A percentile compares a stretch with the other conserved stretches of the same genome.
phyloP scores from a whole-genome alignment of 2,113 vertebrate species.

The Rhea americana region DNA sequence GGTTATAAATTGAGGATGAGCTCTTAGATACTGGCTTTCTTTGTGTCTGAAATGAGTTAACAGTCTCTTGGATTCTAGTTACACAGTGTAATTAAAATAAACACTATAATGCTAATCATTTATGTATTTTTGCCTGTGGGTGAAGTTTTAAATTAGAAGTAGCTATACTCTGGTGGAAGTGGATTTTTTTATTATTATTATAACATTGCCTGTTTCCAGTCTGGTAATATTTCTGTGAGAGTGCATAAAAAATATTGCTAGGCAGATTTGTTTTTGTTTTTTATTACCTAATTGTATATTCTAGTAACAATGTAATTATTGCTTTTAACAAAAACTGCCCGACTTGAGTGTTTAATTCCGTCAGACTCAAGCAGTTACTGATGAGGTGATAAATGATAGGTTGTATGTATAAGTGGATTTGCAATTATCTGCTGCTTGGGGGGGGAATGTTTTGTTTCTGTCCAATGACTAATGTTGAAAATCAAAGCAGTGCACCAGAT shows the following conservation, averaged over 20 bases:
- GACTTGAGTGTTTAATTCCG: constrained; percentile 74
- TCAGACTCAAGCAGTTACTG: constrained; percentile 66
- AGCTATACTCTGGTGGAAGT: constrained; percentile 39
- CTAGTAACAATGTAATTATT: constrained; percentile 73
- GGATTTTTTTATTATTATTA: constrained; percentile 25
- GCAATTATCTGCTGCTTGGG: constrained; percentile 62
- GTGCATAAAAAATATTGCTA: constrained; percentile 42
- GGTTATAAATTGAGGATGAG: neutral
- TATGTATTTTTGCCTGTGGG: constrained; percentile 70
- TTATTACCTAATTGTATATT: constrained; percentile 72
- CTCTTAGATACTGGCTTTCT: constrained; percentile 30
- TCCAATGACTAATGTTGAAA: constrained; percentile 48
- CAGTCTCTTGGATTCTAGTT: constrained; percentile 59
- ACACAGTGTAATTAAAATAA: constrained; percentile 73
- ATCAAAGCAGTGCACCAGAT: constrained; percentile 40
- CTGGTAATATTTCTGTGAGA: constrained; percentile 58
- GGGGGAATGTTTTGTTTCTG: constrained; percentile 17
- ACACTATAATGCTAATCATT: constrained; percentile 65
- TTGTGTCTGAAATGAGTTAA: constrained; percentile 38
- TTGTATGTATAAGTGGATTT: constrained; percentile 59
- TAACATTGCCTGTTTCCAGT: constrained; percentile 32
- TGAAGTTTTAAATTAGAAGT: constrained; percentile 69
- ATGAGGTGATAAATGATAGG: constrained; percentile 72
- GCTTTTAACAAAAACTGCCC: constrained; percentile 72
- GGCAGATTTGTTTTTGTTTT: constrained; percentile 68